Percentiles rank a stretch among this genome's conserved stretches.
These are phyloP conservation scores for Lumbricus terrestris DNA, from an alignment of 2,888 invertebrate species.

Conservation along the genomic window DNA sequence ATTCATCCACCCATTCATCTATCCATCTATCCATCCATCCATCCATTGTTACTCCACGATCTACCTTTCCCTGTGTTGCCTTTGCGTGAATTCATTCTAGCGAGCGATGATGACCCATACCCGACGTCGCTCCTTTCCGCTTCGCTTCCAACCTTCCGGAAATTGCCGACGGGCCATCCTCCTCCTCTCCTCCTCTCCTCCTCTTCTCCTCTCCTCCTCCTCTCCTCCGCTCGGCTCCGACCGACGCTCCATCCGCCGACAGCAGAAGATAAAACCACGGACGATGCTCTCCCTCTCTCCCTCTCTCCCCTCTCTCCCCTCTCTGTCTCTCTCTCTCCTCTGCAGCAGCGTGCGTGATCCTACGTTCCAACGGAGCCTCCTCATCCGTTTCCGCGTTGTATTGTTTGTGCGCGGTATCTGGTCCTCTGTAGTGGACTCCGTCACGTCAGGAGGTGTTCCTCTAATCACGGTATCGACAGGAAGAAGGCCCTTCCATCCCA, in stretches of 20 bases:
- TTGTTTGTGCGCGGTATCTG: background rate
- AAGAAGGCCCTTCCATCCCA: background rate
- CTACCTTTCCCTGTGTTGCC: background rate
- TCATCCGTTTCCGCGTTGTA: background rate
- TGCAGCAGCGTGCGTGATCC: conserved; percentile 3
- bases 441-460: background rate
- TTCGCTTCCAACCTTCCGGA: conserved; percentile 5
- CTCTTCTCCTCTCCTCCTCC: background rate
- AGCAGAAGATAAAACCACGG: background rate
- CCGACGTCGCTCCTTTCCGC: background rate
- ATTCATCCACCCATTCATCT: no score
- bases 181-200: background rate
- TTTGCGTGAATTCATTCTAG: conserved; percentile 3
- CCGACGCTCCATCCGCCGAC: background rate
- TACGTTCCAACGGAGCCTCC: background rate
- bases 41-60: background rate
- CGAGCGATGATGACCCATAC: background rate
- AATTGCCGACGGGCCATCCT: background rate
- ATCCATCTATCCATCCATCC: background rate
- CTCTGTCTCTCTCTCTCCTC: no score
- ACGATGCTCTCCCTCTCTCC: background rate
- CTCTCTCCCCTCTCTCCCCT: no score
- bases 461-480: background rate
- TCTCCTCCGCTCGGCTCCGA: background rate
- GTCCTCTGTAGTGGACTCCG: background rate